Evolutionary conservation across 2,797 vertebrate genomes (phyloP).

Genomic region (Sebastes melanostomus): DNA sequence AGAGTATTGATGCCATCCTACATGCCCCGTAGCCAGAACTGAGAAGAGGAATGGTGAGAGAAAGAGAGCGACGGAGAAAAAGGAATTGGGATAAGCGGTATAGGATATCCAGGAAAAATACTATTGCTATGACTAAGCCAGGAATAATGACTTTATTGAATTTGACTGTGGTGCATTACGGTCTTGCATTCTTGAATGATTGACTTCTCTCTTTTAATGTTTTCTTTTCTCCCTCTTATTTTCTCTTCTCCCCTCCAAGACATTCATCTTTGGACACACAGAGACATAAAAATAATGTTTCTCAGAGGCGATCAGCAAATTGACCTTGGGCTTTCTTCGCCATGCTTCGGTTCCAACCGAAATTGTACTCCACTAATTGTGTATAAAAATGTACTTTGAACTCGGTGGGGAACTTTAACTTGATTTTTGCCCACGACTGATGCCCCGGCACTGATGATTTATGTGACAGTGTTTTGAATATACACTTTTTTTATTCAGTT

Average conservation of each 20-base stretch:
- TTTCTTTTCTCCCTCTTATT: conserved; percentile 66
- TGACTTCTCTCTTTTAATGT: conserved; percentile 76
- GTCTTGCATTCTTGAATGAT: conserved; percentile 77
- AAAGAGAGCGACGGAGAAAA: conserved; percentile 37
- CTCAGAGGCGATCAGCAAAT: conserved; percentile 66
- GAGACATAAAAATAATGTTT: conserved; percentile 63
- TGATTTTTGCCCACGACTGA: conserved; percentile 69
- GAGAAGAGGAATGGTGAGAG: conserved; percentile 52
- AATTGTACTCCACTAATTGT: conserved; percentile 78
- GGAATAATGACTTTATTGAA: conserved; percentile 81
- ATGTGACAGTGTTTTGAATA: conserved; percentile 61
- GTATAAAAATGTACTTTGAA: conserved; percentile 80
- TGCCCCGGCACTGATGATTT: conserved; percentile 55
- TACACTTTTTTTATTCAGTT: conserved; percentile 51
- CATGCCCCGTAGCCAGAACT: conserved; percentile 58
- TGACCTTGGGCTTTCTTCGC: conserved; percentile 68
- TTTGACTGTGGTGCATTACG: conserved; percentile 77
- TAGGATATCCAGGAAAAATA: conserved; percentile 74
- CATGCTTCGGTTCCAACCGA: conserved; percentile 66
- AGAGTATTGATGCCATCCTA: conserved; percentile 64
- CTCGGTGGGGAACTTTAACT: conserved; percentile 68
- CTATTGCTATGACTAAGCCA: conserved; percentile 67
- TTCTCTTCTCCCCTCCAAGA: conserved; percentile 60
- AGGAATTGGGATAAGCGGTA: conserved; percentile 60
- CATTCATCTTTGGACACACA: conserved; percentile 76